Conservation (phyloP, 1,140 invertebrate species). For the Hycleus phaleratus region DNA sequence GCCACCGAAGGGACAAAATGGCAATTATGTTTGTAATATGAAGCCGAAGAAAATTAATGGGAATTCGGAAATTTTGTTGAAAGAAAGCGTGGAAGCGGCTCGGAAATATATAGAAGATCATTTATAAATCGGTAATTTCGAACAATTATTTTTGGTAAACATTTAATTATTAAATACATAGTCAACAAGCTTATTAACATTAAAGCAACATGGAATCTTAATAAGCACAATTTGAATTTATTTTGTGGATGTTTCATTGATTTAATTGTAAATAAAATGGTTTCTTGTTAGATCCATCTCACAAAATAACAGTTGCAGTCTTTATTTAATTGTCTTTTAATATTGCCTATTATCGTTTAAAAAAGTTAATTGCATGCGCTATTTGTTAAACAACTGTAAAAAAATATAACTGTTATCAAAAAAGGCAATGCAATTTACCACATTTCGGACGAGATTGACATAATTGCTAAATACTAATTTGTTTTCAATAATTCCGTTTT, state of each 20-base stretch:
- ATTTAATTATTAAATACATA: conserved; percentile 16
- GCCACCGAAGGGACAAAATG: conserved; percentile 48
- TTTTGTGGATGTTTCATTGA: conserved; percentile 1
- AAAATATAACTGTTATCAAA: neutral
- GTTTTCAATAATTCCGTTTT: too few species aligned
- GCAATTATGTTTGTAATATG: conserved; percentile 48
- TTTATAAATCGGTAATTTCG: conserved; percentile 26
- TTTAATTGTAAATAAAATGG: neutral
- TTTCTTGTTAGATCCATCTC: too few species aligned
- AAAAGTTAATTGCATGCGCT: too few species aligned
- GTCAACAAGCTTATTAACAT: conserved; percentile 15
- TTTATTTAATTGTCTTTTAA: too few species aligned
- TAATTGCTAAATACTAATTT: conserved; percentile 1
- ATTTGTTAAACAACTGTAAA: too few species aligned
- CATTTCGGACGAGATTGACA: conserved; percentile 7
- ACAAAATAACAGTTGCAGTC: too few species aligned
- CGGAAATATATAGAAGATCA: conserved; percentile 43
- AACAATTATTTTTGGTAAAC: conserved; percentile 2
- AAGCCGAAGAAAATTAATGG: conserved; percentile 46
- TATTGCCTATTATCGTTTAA: too few species aligned
- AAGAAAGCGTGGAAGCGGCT: conserved; percentile 44
- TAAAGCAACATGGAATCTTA: conserved; percentile 12
- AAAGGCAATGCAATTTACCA: conserved; percentile 9
- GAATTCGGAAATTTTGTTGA: conserved; percentile 39
- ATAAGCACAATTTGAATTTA: conserved; percentile 1